Evolutionary conservation across 1,140 invertebrate species (phyloP), one percentile per base, ranked within the genome.

Genomic region (Caenorhabditis latens): DNA sequence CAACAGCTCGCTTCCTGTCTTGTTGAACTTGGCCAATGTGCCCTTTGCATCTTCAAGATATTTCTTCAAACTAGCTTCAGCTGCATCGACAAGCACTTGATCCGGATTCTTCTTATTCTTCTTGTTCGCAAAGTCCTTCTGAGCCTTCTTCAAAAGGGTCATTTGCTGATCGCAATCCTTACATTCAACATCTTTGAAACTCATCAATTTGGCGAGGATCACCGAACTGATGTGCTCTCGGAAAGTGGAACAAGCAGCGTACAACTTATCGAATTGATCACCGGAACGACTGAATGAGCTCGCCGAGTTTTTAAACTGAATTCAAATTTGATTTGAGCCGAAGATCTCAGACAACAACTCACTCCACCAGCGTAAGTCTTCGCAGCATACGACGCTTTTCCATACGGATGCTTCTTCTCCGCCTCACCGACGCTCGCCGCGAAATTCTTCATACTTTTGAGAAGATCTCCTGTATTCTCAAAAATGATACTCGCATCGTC

Each of bases 131-230:
- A 53, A 79, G 14, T 79, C 71, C 21, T 79, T 79, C 9, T 79
- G 71, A 11, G 71, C 71, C 40, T 79, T 79, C 46, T 50, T 79
- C 19, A 79, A 11, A 11, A 21, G 46, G 2, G 71, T 79, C 71
- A 79, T 48, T 14, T 50, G 43, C 19, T 48, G 43, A 50, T 79
- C 71, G n/a, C 13, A 3, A 50, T 79, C 71, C 71, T 79, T 79
- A n/a, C 71, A 79, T 79, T 79, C 71, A 9, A 79, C n/a, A 50
- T 79, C 71, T 24, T 79, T 79, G 71, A 79, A 79, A 79, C 71
- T 79, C 7, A 79, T 79, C 16, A 79, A n/a, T 79, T 79, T 79
- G 43, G 43, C 71, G 11, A 79, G 71, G 11, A 79, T 42, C 3
- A 8, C n/a, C 14, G 13, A 13, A 14, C 53, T 79, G 43, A 79